phyloP scores from a whole-genome alignment of 1,140 invertebrate species.

The Brachionus calyciflorus region DNA sequence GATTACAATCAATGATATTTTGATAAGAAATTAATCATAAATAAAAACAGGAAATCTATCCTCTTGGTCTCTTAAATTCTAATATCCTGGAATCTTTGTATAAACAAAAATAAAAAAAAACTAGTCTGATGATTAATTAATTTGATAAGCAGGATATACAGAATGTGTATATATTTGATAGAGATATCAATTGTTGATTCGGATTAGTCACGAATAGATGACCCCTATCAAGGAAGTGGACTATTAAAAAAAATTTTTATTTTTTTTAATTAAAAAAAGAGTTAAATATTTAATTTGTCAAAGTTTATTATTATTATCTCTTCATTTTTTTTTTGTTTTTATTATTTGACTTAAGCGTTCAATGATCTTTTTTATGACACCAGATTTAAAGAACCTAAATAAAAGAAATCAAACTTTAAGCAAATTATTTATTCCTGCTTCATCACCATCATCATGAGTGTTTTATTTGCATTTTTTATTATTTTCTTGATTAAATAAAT shows the following conservation, averaged over 20 bases:
- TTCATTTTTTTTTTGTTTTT: not conserved
- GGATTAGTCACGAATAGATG: constrained; percentile 14
- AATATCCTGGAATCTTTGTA: constrained; percentile 12
- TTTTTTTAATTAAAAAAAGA: not conserved
- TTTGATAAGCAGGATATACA: constrained; percentile 2
- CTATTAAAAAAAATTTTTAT: constrained; percentile 9
- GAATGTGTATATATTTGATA: not conserved
- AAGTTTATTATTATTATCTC: not conserved
- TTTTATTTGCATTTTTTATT: constrained; percentile 44
- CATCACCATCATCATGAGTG: no score
- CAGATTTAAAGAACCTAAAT: not conserved
- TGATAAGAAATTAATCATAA: not conserved
- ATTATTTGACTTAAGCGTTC: not conserved
- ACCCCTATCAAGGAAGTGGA: not conserved
- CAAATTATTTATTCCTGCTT: constrained; percentile 42
- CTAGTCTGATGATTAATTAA: constrained; percentile 9
- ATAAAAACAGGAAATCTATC: constrained; percentile 7
- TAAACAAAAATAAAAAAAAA: not conserved
- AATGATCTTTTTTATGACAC: constrained; percentile 3
- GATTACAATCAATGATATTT: no score
- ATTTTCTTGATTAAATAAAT: constrained; percentile 22
- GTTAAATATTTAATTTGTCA: not conserved
- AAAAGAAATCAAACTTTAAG: no score
- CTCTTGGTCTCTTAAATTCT: not conserved
- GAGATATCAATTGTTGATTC: not conserved